Percentiles rank a stretch among this genome's conserved stretches.
phyloP scores from a whole-genome alignment of 2,797 vertebrate species.

The Limnodromus scolopaceus region DNA sequence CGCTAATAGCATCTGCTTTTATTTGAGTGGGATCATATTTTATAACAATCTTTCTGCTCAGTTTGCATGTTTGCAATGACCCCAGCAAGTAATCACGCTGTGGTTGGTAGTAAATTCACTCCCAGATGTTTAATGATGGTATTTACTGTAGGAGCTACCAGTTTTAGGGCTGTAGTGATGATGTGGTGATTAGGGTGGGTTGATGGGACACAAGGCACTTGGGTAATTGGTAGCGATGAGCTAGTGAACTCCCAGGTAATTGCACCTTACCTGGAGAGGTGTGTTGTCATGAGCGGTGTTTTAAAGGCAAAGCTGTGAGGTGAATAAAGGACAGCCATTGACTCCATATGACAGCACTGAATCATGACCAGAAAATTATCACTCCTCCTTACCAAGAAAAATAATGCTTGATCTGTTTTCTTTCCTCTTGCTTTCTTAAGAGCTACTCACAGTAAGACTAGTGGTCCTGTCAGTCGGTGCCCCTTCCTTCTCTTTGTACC shows the following conservation, averaged over 20 bases:
- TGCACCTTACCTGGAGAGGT: constrained; percentile 30
- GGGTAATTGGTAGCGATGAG: constrained; percentile 36
- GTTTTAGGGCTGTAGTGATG: not conserved
- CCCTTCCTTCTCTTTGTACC: not conserved
- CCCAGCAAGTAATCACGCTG: not conserved
- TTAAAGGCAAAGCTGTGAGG: not conserved
- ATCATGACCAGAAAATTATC: constrained; percentile 28
- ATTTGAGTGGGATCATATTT: not conserved
- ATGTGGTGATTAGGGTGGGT: constrained; percentile 14
- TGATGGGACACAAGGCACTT: constrained; percentile 4
- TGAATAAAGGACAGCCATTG: not conserved
- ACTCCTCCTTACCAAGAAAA: not conserved
- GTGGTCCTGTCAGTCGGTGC: not conserved
- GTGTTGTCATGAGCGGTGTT: not conserved
- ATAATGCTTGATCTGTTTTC: not conserved
- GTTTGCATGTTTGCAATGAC: constrained; percentile 23
- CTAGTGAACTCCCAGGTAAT: constrained; percentile 53
- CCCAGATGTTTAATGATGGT: constrained; percentile 24
- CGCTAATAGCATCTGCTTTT: not conserved
- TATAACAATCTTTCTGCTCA: not conserved
- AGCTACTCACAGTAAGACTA: not conserved
- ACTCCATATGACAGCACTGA: not conserved
- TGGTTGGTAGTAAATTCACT: not conserved
- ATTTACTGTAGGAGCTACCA: constrained; percentile 17
- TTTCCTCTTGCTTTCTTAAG: not conserved